Evolutionary conservation across 2,888 invertebrate species (phyloP), one percentile per base, ranked within the genome.

Genomic region (Cephus sareptanus): DNA sequence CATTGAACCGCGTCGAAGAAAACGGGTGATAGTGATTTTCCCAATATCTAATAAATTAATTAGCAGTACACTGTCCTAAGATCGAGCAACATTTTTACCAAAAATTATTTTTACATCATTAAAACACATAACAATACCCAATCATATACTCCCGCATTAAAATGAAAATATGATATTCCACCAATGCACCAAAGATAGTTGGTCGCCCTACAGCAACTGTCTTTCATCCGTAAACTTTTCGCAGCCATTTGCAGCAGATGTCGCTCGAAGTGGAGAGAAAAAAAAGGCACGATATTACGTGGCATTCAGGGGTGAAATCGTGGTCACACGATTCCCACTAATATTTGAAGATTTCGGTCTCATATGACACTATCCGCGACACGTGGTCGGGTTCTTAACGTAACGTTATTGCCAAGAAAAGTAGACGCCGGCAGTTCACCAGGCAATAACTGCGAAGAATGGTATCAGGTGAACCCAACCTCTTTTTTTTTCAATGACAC

Each of bases 331-430:
- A 81, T 81, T 83, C 81, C 81, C 78, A 81, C 86, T 89, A 86
- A 90, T 90, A 90, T 90, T 89, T 85, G 87, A 89, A 56, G 87
- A 87, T 88, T 89, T 88, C 84, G 83, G 85, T 85, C 87, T 86
- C 83, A 87, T 86, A 86, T 86, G 83, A 84, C 83, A 79, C 78
- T 77, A 77, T 73, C 78, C 84, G 89, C 87, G 88, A 90, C 90
- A 90, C 88, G 87, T 90, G 90, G 87, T 85, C 74, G 77, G 83
- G 85, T 85, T 88, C 87, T 89, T 89, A 86, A 85, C 79, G 79
- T 80, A 56, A 79, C 83, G 84, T 88, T 89, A 89, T 89, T 89
- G 84, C 85, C 80, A 34, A 80, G 80, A 79, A 83, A 82, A 85
- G 56, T 56, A 83, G 83, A 71, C 81, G 80, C 84, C 83, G 77